Percentiles rank a stretch among this genome's conserved stretches.
These are phyloP conservation scores for Sardinella longiceps DNA, from an alignment of 2,797 vertebrate species.

Conservation along the genomic window DNA sequence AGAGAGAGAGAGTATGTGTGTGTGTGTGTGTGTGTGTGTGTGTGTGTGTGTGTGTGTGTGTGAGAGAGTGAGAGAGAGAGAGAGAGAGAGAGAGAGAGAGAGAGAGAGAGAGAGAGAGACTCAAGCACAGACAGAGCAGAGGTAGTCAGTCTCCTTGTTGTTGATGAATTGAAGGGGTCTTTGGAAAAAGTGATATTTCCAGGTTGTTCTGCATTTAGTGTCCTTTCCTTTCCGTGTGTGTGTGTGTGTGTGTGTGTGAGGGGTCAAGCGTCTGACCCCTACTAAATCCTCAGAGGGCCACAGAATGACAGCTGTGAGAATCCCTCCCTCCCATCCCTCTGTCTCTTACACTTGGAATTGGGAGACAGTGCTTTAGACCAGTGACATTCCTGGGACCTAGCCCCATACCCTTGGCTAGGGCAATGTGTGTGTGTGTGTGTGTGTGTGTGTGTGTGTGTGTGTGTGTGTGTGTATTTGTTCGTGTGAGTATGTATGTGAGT, in stretches of 20 bases:
- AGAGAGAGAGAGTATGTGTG: background rate
- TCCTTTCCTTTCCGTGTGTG: background rate
- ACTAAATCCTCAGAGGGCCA: background rate
- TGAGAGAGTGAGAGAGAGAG: background rate
- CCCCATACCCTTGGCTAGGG: constrained; percentile 36
- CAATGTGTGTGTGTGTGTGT: background rate
- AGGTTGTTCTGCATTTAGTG: background rate
- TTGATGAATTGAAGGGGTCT: constrained; percentile 2
- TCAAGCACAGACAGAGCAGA: no score
- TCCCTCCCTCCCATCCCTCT: constrained; percentile 6
- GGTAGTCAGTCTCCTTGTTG: no score
- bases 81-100: background rate
- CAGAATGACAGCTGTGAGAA: constrained; percentile 10
- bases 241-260: background rate
- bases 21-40: background rate
- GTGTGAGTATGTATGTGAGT: background rate
- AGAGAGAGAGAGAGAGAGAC: background rate
- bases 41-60: background rate
- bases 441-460: background rate
- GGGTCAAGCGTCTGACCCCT: constrained; percentile 13
- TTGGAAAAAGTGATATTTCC: background rate
- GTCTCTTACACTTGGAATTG: constrained; percentile 44
- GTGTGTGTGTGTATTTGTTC: background rate
- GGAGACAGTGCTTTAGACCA: constrained; percentile 52
- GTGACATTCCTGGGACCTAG: constrained; percentile 60